Percentiles rank a stretch among this genome's conserved stretches.
These are phyloP conservation scores for Myotis daubentonii DNA, from an alignment of 2,797 vertebrate species.

Conservation along the genomic window DNA sequence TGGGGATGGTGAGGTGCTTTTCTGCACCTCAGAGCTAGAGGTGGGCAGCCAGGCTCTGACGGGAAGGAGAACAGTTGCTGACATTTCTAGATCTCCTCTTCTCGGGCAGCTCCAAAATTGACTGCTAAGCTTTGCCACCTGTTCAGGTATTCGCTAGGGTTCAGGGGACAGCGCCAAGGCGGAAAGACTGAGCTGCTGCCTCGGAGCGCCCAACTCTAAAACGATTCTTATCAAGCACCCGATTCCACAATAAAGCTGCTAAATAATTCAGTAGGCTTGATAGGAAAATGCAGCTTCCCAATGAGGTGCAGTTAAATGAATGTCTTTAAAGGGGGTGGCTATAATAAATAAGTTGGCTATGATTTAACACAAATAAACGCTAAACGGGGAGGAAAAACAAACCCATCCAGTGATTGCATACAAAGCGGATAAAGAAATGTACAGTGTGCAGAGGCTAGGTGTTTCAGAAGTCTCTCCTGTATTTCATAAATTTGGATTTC, in stretches of 20 bases:
- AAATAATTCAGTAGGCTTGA: slow-evolving; percentile 77
- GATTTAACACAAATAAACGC: slow-evolving; percentile 69
- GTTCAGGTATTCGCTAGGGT: background rate
- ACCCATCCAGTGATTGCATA: background rate
- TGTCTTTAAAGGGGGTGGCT: slow-evolving; percentile 68
- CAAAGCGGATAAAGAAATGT: slow-evolving; percentile 75
- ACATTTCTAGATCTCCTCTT: background rate
- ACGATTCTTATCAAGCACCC: slow-evolving; percentile 73
- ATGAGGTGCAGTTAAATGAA: slow-evolving; percentile 71
- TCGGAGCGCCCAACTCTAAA: slow-evolving; percentile 37
- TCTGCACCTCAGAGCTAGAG: background rate
- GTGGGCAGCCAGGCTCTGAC: too few relatives aligned
- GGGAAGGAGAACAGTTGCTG: background rate
- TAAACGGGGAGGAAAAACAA: slow-evolving; percentile 67
- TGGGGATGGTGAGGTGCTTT: too few relatives aligned
- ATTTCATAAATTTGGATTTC: slow-evolving; percentile 82
- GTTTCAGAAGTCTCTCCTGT: slow-evolving; percentile 79
- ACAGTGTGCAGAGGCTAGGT: slow-evolving; percentile 65
- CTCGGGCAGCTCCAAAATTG: background rate
- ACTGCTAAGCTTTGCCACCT: slow-evolving; percentile 46
- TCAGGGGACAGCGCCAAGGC: background rate
- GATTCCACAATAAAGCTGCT: slow-evolving; percentile 79
- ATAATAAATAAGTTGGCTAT: slow-evolving; percentile 72
- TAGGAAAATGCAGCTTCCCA: slow-evolving; percentile 77
- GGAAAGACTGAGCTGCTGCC: background rate